phyloP scores from a whole-genome alignment of 2,888 invertebrate genomes.

The Drosophila mulleri region DNA sequence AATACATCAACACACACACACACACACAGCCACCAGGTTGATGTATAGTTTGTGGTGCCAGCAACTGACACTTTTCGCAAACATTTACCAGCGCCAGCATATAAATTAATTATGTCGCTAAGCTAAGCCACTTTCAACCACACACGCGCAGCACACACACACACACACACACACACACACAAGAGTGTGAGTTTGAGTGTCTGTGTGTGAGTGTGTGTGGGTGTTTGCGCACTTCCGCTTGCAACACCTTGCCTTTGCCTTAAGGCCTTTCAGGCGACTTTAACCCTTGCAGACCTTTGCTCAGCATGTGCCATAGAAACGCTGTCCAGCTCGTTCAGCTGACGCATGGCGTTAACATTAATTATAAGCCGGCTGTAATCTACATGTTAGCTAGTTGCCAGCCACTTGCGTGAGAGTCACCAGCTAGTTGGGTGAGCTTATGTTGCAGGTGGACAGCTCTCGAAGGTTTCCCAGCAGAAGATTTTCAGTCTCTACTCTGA shows the following conservation, averaged over 20 bases:
- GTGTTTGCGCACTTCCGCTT: conserved; percentile 14
- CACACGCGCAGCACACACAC: conserved; percentile 11
- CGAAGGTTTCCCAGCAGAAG: not conserved
- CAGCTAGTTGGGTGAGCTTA: not conserved
- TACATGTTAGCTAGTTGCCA: not conserved
- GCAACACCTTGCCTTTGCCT: conserved; percentile 18
- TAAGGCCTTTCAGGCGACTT: not conserved
- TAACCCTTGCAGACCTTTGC: conserved; percentile 15
- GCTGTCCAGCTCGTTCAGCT: not conserved
- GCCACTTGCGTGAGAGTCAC: not conserved
- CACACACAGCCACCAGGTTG: conserved; percentile 27
- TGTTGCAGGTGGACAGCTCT: not conserved
- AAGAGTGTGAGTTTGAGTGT: not conserved
- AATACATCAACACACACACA: conserved; percentile 9
- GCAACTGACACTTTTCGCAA: conserved; percentile 76
- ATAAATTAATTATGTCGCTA: conserved; percentile 75
- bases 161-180: conserved; percentile 5
- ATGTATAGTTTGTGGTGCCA: conserved; percentile 60
- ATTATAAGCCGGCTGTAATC: conserved; percentile 51
- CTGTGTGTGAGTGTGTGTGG: not conserved
- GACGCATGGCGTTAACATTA: conserved; percentile 55
- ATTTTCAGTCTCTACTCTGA: not conserved
- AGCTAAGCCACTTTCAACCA: conserved; percentile 18
- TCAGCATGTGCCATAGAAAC: conserved; percentile 3
- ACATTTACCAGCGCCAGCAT: conserved; percentile 58